A percentile compares a stretch with the other conserved stretches of the same genome.
These are phyloP conservation scores for Endotricha flammealis DNA, from an alignment of 2,888 invertebrate genomes.

Conservation along the genomic window DNA sequence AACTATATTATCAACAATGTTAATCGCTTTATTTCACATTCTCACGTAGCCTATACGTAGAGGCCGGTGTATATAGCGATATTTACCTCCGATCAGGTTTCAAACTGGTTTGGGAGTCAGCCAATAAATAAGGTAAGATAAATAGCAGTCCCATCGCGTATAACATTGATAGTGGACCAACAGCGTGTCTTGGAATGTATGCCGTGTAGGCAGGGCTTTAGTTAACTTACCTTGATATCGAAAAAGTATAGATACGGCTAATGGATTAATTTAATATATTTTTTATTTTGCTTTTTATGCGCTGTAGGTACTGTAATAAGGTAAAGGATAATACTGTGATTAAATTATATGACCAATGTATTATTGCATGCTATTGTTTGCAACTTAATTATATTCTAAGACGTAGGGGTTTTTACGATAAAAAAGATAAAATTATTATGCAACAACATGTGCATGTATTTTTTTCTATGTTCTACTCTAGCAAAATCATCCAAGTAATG, in stretches of 20 bases:
- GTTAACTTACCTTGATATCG: constrained; percentile 38
- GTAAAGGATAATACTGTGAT: too few species aligned
- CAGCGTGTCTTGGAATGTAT: constrained; percentile 54
- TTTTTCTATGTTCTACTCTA: too few species aligned
- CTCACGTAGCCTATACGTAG: constrained; percentile 30
- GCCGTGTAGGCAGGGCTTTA: constrained; percentile 49
- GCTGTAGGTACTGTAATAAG: too few species aligned
- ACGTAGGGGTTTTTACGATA: too few species aligned
- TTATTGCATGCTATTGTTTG: too few species aligned
- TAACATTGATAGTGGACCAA: constrained; percentile 73
- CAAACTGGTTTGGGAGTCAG: constrained; percentile 69
- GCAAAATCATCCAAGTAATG: too few species aligned
- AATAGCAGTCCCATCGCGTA: constrained; percentile 71
- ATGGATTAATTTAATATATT: constrained; percentile 41
- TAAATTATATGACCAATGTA: too few species aligned
- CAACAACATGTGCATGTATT: too few species aligned
- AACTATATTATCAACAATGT: constrained; percentile 17
- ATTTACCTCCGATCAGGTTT: constrained; percentile 51
- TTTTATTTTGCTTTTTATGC: neutral
- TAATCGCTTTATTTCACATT: constrained; percentile 35
- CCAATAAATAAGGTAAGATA: constrained; percentile 76
- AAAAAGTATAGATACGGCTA: constrained; percentile 44
- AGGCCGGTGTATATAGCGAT: constrained; percentile 43
- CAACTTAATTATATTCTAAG: too few species aligned
- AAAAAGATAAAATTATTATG: too few species aligned